Conservation (phyloP, 2,113 vertebrate genomes). For the Neodontobutis hainanensis region DNA sequence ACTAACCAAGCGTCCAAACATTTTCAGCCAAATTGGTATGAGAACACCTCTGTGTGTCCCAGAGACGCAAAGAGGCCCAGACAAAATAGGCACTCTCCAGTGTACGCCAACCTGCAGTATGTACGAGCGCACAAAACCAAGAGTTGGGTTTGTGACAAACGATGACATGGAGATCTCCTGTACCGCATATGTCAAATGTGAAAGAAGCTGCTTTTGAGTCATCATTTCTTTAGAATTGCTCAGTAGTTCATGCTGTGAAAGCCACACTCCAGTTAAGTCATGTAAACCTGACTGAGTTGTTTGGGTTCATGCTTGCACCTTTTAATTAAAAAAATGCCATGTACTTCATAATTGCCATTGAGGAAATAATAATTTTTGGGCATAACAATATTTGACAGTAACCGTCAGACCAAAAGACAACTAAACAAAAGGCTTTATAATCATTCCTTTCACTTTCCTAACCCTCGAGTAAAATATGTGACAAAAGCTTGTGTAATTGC, state of each 20-base stretch:
- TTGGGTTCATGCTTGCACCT: slow-evolving; percentile 25
- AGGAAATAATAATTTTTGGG: slow-evolving; percentile 54
- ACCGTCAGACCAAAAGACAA: slow-evolving; percentile 17
- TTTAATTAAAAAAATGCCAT: slow-evolving; percentile 61
- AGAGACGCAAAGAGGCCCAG: slow-evolving; percentile 54
- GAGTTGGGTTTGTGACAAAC: not conserved
- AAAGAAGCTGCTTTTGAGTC: not conserved
- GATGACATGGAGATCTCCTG: not conserved
- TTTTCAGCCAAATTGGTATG: slow-evolving; percentile 69
- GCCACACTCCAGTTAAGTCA: slow-evolving; percentile 31
- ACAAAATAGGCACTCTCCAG: slow-evolving; percentile 43
- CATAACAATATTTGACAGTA: slow-evolving; percentile 58
- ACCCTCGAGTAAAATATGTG: slow-evolving; percentile 57
- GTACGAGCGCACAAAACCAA: slow-evolving; percentile 36
- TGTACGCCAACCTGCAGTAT: slow-evolving; percentile 74
- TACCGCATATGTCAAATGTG: not conserved
- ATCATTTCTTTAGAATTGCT: slow-evolving; percentile 14
- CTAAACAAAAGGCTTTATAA: slow-evolving; percentile 51
- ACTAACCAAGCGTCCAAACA: slow-evolving; percentile 23
- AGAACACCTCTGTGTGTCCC: slow-evolving; percentile 58
- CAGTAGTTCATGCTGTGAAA: slow-evolving; percentile 21
- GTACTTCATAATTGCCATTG: slow-evolving; percentile 53
- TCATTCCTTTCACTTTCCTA: slow-evolving; percentile 55
- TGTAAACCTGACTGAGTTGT: slow-evolving; percentile 34
- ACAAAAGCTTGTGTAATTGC: slow-evolving; percentile 68